phyloP scores from a whole-genome alignment of 2,888 invertebrate species.

The Mongoloraphidia duomilia region DNA sequence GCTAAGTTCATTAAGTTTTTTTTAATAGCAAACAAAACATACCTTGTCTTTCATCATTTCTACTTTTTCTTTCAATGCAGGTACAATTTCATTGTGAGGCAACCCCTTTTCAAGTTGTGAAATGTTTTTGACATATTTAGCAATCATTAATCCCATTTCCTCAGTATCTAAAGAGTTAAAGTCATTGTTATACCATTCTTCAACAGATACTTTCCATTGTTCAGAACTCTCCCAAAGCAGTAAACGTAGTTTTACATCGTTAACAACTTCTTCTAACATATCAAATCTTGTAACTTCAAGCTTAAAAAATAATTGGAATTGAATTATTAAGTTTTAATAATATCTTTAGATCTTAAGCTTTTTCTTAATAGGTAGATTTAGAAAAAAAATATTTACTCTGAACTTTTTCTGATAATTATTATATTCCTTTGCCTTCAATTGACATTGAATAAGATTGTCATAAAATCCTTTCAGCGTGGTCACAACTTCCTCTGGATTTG shows the following conservation, averaged over 20 bases:
- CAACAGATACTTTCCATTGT: slow-evolving; percentile 53
- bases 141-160: slow-evolving; percentile 49
- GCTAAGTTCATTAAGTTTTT: neutral
- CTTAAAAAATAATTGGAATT: slow-evolving; percentile 26
- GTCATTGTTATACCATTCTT: slow-evolving; percentile 48
- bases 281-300: slow-evolving; percentile 74
- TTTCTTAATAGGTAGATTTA: neutral
- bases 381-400: slow-evolving; percentile 37
- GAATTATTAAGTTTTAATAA: neutral
- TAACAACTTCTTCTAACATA: slow-evolving; percentile 62
- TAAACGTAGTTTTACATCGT: slow-evolving; percentile 64
- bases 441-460: slow-evolving; percentile 45
- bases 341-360: slow-evolving; percentile 1
- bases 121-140: slow-evolving; percentile 54
- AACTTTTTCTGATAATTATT: slow-evolving; percentile 74
- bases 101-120: slow-evolving; percentile 71
- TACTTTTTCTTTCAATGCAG: slow-evolving; percentile 59
- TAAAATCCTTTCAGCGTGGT: slow-evolving; percentile 47
- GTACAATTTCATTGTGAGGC: slow-evolving; percentile 66
- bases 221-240: slow-evolving; percentile 66
- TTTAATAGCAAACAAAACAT: slow-evolving; percentile 8
- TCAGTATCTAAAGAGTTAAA: slow-evolving; percentile 57
- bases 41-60: slow-evolving; percentile 68
- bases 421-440: slow-evolving; percentile 56
- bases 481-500: slow-evolving; percentile 51